A percentile compares a stretch with the other conserved stretches of the same genome.
Evolutionary conservation across 2,113 vertebrate species (phyloP).

Genomic region (Epinephelus fuscoguttatus): DNA sequence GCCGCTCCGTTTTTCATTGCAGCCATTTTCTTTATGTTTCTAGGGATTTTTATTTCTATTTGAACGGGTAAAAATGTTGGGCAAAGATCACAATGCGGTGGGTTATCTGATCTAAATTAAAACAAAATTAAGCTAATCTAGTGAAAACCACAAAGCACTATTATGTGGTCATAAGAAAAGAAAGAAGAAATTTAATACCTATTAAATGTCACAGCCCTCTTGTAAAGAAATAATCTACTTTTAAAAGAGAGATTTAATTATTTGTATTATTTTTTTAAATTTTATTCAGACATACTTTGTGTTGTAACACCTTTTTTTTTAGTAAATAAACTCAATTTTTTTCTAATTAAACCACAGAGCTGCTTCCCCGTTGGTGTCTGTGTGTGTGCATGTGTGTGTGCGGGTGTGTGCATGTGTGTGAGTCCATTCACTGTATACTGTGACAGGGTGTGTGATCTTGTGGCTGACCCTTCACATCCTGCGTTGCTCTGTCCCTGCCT

Average conservation of each 20-base stretch:
- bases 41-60: too few relatives aligned
- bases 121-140: background rate
- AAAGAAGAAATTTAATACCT: background rate
- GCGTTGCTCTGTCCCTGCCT: slow-evolving; percentile 20
- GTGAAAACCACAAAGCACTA: slow-evolving; percentile 4
- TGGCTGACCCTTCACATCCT: slow-evolving; percentile 52
- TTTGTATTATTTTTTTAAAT: background rate
- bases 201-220: slow-evolving; percentile 18
- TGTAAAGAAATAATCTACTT: slow-evolving; percentile 1
- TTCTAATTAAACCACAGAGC: background rate
- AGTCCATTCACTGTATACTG: background rate
- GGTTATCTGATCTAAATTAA: background rate
- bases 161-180: background rate
- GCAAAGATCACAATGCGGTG: background rate
- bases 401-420: slow-evolving; percentile 18
- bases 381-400: background rate
- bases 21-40: background rate
- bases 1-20: background rate
- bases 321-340: background rate
- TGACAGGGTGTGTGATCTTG: slow-evolving; percentile 45
- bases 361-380: background rate
- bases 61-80: background rate
- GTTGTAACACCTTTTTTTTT: background rate
- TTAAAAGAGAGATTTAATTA: slow-evolving; percentile 11
- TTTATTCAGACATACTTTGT: slow-evolving; percentile 5